Conservation (phyloP, 2,797 vertebrate species). For the Xenops minutus region DNA sequence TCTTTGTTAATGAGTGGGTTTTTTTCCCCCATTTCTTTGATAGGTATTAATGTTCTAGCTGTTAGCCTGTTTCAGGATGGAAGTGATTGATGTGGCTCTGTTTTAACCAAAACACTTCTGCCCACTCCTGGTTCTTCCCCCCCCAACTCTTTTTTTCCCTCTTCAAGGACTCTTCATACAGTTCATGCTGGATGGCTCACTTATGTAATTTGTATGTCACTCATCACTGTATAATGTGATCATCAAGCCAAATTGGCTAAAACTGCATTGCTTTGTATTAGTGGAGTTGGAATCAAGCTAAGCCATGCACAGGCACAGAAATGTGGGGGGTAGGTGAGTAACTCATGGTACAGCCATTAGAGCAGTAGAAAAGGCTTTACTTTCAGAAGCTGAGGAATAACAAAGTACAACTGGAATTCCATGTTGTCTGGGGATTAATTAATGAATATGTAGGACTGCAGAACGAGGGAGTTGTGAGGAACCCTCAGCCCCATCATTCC, state of each 20-base stretch:
- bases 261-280: neutral
- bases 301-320: neutral
- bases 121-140: neutral
- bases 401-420: neutral
- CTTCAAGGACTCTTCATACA: neutral
- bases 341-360: neutral
- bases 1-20: constrained; percentile 21
- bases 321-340: neutral
- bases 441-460: neutral
- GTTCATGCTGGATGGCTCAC: neutral
- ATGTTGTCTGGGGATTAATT: neutral
- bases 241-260: neutral
- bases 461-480: neutral
- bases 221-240: neutral
- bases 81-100: constrained; percentile 39
- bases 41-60: constrained; percentile 57
- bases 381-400: neutral
- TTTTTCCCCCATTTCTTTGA: constrained; percentile 1
- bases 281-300: neutral
- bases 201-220: neutral
- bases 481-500: neutral
- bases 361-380: neutral
- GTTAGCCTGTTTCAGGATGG: constrained; percentile 38
- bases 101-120: constrained; percentile 5
- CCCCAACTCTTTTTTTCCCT: neutral